Conservation (phyloP, 2,888 invertebrate species). For the Brachyptera putata region DNA sequence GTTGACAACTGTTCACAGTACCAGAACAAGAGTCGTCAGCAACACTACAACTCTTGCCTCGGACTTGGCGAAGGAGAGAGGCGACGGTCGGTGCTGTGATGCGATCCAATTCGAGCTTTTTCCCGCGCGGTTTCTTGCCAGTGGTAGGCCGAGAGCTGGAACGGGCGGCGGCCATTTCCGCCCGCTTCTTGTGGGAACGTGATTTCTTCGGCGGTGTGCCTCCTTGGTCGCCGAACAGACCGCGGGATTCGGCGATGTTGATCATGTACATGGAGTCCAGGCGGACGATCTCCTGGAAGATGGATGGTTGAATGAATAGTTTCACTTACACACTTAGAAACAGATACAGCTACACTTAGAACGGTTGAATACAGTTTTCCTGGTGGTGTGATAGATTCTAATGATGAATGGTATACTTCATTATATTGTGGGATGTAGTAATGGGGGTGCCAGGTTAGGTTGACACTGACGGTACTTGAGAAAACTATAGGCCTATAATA, state of each 20-base stretch:
- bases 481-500: too few relatives aligned
- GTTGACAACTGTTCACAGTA: conserved; percentile 41
- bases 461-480: too few relatives aligned
- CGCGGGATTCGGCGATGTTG: conserved; percentile 73
- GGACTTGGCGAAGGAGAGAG: conserved; percentile 47
- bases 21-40: conserved; percentile 35
- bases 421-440: too few relatives aligned
- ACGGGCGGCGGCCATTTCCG: neutral
- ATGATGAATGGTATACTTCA: too few relatives aligned
- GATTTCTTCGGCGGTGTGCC: neutral
- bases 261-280: conserved; percentile 81
- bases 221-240: conserved; percentile 59
- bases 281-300: conserved; percentile 60
- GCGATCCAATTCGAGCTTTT: conserved; percentile 52
- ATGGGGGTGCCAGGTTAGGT: too few relatives aligned
- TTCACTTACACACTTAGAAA: neutral
- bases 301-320: neutral
- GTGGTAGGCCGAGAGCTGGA: neutral
- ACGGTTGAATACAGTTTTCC: neutral
- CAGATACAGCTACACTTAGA: neutral
- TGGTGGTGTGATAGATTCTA: too few relatives aligned
- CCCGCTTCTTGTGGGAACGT: neutral
- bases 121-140: neutral
- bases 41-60: neutral
- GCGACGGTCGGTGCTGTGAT: conserved; percentile 64